Conservation (phyloP, 2,888 invertebrate genomes). For the Philopedon plagiatum region DNA sequence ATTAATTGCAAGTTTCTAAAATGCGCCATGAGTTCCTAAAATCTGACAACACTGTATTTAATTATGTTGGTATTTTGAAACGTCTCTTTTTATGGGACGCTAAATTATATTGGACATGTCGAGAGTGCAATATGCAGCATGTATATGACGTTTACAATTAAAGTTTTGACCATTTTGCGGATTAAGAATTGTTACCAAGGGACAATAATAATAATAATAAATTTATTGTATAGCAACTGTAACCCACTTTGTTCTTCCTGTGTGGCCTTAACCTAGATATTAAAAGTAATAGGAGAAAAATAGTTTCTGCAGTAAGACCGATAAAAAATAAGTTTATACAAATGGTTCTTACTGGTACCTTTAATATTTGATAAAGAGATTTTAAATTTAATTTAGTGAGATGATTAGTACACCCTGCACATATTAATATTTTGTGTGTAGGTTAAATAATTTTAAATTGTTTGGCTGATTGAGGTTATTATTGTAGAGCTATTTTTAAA, state of each 20-base stretch:
- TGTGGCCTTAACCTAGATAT: slow-evolving; percentile 1
- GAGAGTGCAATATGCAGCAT: not conserved
- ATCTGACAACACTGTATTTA: too few species aligned
- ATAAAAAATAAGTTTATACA: not conserved
- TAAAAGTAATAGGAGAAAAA: too few species aligned
- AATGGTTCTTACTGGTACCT: too few species aligned
- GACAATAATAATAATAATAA: not conserved
- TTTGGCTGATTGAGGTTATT: too few species aligned
- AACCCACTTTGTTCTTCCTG: slow-evolving; percentile 3
- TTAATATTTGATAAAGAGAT: too few species aligned
- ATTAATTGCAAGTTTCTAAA: too few species aligned
- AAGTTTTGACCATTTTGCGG: not conserved
- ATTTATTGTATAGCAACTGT: not conserved
- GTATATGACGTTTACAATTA: not conserved
- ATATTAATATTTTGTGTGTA: too few species aligned
- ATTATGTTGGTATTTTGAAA: not conserved
- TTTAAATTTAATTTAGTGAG: too few species aligned
- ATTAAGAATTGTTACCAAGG: not conserved
- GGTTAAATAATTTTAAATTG: too few species aligned
- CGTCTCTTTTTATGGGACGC: not conserved
- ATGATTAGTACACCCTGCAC: too few species aligned
- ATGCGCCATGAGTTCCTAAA: too few species aligned
- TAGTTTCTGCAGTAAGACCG: not conserved
- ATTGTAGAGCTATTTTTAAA: too few species aligned
- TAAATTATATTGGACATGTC: slow-evolving; percentile 2